Percentiles rank a stretch among this genome's conserved stretches.
Conservation (phyloP, 2,113 vertebrate species). For the Oncorhynchus masou region DNA sequence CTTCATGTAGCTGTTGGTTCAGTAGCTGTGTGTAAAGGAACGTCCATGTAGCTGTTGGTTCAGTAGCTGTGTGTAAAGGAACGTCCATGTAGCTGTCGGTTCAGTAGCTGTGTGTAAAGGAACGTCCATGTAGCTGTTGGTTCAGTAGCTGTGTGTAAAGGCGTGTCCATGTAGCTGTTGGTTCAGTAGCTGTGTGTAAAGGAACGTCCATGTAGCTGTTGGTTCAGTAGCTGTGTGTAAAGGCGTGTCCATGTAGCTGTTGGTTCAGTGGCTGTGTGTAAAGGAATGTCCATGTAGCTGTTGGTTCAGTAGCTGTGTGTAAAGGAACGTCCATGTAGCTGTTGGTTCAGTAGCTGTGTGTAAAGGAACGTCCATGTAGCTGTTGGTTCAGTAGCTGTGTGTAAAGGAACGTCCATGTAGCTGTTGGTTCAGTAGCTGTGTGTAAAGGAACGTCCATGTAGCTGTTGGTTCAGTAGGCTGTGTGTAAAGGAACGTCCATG, state of each 20-base stretch:
- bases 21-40: background rate
- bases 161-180: background rate
- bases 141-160: background rate
- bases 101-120: background rate
- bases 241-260: background rate
- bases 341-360: background rate
- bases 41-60: background rate
- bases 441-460: background rate
- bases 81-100: background rate
- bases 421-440: background rate
- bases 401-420: background rate
- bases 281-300: background rate
- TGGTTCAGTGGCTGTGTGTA: no score
- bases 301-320: background rate
- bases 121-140: background rate
- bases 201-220: background rate
- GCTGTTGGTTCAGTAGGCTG: background rate
- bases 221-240: background rate
- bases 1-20: slow-evolving; percentile 46
- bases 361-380: background rate
- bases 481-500: background rate
- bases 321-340: background rate
- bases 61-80: background rate
- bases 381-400: background rate
- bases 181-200: no score